A percentile compares a stretch with the other conserved stretches of the same genome.
phyloP scores from a whole-genome alignment of 2,113 vertebrate species.

The Lethenteron reissneri region DNA sequence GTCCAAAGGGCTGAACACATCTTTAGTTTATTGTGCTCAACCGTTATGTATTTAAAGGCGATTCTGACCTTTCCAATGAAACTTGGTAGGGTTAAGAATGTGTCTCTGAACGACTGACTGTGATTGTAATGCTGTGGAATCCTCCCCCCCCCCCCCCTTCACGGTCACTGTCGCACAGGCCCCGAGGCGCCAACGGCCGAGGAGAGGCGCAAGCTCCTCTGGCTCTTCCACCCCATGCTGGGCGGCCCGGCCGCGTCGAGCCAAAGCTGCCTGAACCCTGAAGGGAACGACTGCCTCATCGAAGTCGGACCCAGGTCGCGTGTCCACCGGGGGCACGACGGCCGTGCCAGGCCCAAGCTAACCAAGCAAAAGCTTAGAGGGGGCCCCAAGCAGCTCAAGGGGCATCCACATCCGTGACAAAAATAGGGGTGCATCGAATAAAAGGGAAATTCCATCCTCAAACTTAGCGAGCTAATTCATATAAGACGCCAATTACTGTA shows the following conservation, averaged over 20 bases:
- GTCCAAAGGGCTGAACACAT: not conserved
- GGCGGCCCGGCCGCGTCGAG: conserved; percentile 24
- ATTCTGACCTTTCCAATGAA: not conserved
- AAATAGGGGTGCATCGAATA: not conserved
- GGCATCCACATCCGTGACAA: not conserved
- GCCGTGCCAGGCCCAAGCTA: not conserved
- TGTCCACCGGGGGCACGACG: not conserved
- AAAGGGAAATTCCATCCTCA: not conserved
- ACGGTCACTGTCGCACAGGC: conserved; percentile 16
- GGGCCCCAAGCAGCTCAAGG: not conserved
- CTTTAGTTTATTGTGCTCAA: not conserved
- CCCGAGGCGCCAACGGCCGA: conserved; percentile 17
- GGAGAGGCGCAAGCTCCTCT: conserved; percentile 31
- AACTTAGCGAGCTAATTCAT: no score
- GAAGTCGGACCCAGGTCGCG: conserved; percentile 55
- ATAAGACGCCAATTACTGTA: no score
- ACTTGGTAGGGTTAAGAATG: not conserved
- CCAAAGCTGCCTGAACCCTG: conserved; percentile 24
- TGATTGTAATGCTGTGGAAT: not conserved
- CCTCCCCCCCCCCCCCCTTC: not conserved
- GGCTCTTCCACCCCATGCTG: conserved; percentile 44
- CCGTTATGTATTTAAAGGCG: not conserved
- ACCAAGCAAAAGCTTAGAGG: not conserved
- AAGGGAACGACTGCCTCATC: conserved; percentile 27
- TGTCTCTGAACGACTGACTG: not conserved